These are phyloP conservation scores for Bombus impatiens DNA, from an alignment of 1,140 invertebrate genomes.

Conservation along the genomic window DNA sequence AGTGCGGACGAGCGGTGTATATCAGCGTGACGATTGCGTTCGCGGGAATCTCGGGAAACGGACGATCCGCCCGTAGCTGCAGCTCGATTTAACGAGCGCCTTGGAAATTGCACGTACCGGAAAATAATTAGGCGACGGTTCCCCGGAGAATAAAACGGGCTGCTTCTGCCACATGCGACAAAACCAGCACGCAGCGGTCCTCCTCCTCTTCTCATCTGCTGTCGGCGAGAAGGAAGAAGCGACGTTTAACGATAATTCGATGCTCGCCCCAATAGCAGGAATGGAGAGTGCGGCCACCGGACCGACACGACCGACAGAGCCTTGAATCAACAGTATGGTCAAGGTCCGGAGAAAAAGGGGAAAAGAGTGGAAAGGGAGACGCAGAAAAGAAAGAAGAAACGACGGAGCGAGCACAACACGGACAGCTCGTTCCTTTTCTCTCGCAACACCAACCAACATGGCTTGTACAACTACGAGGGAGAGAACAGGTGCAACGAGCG, in stretches of 20 bases:
- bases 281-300: slow-evolving; percentile 15
- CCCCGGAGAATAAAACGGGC: background rate
- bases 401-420: background rate
- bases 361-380: slow-evolving; percentile 41
- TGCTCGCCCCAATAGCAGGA: slow-evolving; percentile 22
- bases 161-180: slow-evolving; percentile 17
- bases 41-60: background rate
- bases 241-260: slow-evolving; percentile 57
- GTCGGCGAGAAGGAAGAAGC: slow-evolving; percentile 30
- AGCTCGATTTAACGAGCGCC: slow-evolving; percentile 5
- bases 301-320: background rate
- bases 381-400: slow-evolving; percentile 28
- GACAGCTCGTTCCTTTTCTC: slow-evolving; percentile 25
- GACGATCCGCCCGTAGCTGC: too few relatives aligned
- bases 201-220: too few relatives aligned
- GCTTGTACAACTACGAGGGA: slow-evolving; percentile 22
- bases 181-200: background rate
- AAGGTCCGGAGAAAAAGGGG: slow-evolving; percentile 36
- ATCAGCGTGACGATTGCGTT: background rate
- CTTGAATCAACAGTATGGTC: slow-evolving; percentile 43
- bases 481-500: slow-evolving; percentile 51
- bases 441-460: background rate
- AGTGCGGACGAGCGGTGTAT: background rate
- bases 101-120: slow-evolving; percentile 29
- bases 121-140: slow-evolving; percentile 26